A percentile compares a stretch with the other conserved stretches of the same genome.
These are phyloP conservation scores for Orchestia grillus DNA, from an alignment of 1,140 invertebrate genomes.

Conservation along the genomic window DNA sequence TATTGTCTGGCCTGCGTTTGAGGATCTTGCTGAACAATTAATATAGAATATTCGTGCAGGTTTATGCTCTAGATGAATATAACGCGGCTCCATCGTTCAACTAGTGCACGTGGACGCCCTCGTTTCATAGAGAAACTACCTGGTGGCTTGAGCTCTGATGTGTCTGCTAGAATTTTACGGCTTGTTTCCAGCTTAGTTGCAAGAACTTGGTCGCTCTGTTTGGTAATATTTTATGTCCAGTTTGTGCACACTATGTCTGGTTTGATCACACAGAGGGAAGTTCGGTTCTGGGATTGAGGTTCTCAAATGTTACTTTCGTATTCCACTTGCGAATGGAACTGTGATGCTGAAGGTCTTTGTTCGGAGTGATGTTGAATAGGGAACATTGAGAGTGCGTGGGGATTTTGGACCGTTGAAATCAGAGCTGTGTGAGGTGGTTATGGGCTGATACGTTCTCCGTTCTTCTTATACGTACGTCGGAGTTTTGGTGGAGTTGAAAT, in stretches of 20 bases:
- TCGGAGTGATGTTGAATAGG: not conserved
- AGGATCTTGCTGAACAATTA: too few relatives aligned
- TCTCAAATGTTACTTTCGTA: not conserved
- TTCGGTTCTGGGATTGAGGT: not conserved
- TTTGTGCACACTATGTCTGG: not conserved
- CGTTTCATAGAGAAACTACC: not conserved
- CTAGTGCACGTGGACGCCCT: not conserved
- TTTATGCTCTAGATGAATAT: not conserved
- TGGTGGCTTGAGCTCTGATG: not conserved
- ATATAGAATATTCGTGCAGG: not conserved
- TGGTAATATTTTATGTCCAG: not conserved
- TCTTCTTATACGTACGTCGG: too few relatives aligned
- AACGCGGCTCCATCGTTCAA: not conserved
- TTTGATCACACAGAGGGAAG: not conserved
- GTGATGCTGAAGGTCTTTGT: not conserved
- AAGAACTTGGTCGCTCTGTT: not conserved
- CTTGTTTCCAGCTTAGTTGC: not conserved
- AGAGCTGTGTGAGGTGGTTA: not conserved
- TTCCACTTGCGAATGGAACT: not conserved
- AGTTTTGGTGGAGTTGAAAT: too few relatives aligned
- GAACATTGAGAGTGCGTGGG: not conserved
- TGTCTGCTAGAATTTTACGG: not conserved
- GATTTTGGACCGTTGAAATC: not conserved
- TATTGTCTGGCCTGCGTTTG: too few relatives aligned
- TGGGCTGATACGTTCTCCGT: not conserved